Base-by-base conservation (phyloP, 1,140 invertebrate genomes). In the Laupala kohalensis region DNA sequence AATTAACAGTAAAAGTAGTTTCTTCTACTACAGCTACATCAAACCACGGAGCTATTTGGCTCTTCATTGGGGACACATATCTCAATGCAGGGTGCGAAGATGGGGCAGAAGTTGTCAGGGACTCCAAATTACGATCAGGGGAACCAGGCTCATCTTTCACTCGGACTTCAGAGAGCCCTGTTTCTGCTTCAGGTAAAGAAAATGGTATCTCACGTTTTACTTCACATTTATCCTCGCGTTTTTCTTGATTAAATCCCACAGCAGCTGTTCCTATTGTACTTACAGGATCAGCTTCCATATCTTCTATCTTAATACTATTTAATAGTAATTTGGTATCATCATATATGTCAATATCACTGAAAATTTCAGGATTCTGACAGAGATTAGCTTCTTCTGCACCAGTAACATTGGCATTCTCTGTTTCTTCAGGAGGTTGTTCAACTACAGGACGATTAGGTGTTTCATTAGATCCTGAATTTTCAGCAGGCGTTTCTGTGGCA, bases 11-110 rank as follows among this genome's bases (percentile, higher is more conserved):
- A 80, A 84, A 85, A 76, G 85, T 84, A 67, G 87, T 85, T 74
- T 84, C 86, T 75, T 91, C 91, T 27, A 92, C 90, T 72, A 95
- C 86, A 24, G 89, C 91, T 3, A 95, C 92, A 75, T 94, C 92
- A 77, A 89, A 92, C 93, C 93, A 96, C 71, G 88, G 25, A 3
- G 69, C 24, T 5, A 23, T 1, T 5, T 71, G 30, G 9, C 63
- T 71, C 70, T 71, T 71, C 25, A 27, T 71, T 25, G 28, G 4
- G 9, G 5, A 4, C 24, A 28, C 70, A 24, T 13, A 5, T 13
- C 24, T 6, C 2, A 63, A 13, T 4, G 9, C 9, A 12, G 24
- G 23, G n/a, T 13, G 24, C 9, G 24, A 2, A 25, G 24, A 6
- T 3, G 65, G 65, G 9, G 24, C 23, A 13, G 65, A 25, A n/a